Base-by-base conservation (phyloP, 2,797 vertebrate species). In the Sternarchorhynchus goeldii region DNA sequence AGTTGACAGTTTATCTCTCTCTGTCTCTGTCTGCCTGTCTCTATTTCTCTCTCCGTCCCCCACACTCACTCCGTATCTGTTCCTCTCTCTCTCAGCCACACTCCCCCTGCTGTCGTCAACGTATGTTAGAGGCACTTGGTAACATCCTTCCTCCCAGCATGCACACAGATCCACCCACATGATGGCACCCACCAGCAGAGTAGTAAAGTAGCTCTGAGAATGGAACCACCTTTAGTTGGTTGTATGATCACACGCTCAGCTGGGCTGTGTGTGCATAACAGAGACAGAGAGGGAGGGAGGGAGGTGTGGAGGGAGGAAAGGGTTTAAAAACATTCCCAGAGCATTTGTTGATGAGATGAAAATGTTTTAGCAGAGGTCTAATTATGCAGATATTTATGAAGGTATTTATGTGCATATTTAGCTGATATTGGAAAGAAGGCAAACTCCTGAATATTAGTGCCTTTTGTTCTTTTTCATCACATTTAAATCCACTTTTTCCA, bases 121-220 rank as follows among this genome's bases (percentile, higher is more conserved):
- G 14, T 39, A 65, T 64, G 62, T 34, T 16, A 64, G 62, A 20
- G 25, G 10, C 45, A 50, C 45, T 50, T 20, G 64, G 64, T 5
- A 32, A 53, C 16, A 55, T 55, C 2, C 20, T 16, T 64, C 55
- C 45, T 64, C 31, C 0, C 66, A 83, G 83, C 77, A 80, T 36
- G 81, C 83, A 78, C 82, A 79, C 83, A 82, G 81, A 84, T 7
- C 2, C 84, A 85, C 83, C 77, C 12, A 53, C 83, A 80, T 76
- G 78, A 39, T 82, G 79, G 55, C 82, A 67, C 77, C 39, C 8
- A 6, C 63, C 41, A 41, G 12, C 53, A 59, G 32, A 59, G 32
- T 2, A 68, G 21, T 31, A 29, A 53, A 31, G 10, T 5, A 21
- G 36, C 64, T 67, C 64, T 12, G 34, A 36, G 34, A 36, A 1